Evolutionary conservation across 35 echinoderm and acorn worm species (phyloP), one percentile per base, ranked within the genome.

Genomic region (Amphiura filiformis): DNA sequence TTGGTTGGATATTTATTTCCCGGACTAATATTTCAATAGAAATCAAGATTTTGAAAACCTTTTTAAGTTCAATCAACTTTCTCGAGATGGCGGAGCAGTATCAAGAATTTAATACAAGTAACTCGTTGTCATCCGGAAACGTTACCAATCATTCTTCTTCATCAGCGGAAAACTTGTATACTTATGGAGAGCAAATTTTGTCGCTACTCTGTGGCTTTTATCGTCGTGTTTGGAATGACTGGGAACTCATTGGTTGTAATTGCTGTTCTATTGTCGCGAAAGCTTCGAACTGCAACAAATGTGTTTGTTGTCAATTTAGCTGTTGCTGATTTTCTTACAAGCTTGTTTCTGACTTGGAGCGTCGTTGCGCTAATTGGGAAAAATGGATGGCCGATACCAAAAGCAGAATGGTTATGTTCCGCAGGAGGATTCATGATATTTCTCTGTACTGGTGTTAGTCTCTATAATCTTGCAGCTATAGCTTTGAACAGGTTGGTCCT

Each of bases 221-320:
- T 87, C 5, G 18, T 26, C 64, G 39, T 76, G 31, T 31, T 87
- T 30, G 84, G 84, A 22, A 34, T 4, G 1, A 70, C 77, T n/a
- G 84, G 84, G 0, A 87, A 87, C 84, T 37, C 32, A 31, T 33
- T 87, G 26, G 84, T 87, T 13, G 39, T 87, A 64, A 9, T 76
- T 1, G 34, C 84, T 38, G 84, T 87, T 12, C 17, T 13, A 31
- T 26, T 31, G 4, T 39, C 61, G 5, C 57, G 20, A 31, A 87
- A 76, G 33, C 84, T 87, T 34, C 84, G 33, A 28, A 87, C 84
- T 13, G 1, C 31, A 26, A 87, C 65, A 9, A 87, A 87, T 39
- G 84, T 87, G 49, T 87, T 87, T 35, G 84, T 87, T 11, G 84
- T 87, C 20, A 87, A 41, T 30, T 34, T 87, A 31, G 84, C 84